Evolutionary conservation across 92 coral and sea anemone species (phyloP), one percentile per base, ranked within the genome.

Genomic region (Actinostola sp.): DNA sequence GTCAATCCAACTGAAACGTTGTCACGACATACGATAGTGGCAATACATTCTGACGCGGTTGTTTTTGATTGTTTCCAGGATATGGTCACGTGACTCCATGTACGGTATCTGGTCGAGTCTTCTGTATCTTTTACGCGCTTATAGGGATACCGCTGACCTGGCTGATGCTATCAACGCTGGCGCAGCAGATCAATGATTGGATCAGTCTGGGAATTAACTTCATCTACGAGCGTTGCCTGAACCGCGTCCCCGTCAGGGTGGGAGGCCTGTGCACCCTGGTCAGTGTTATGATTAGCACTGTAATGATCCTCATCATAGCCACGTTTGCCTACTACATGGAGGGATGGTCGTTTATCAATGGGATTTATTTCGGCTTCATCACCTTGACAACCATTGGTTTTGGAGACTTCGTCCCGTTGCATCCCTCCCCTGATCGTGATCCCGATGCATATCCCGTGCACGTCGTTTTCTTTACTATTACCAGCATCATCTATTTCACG

Each of bases 61-160:
- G 0, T 57, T 33, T 25, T 35, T 36, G 2, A 24, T 20, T 75
- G 29, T 16, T 7, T 29, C 34, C 26, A 95, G 99, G 99, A 3
- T 95, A 95, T 44, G 99, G 99, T 77, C 99, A 95, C 89, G 95
- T 95, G 82, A 91, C 97, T 9, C 99, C 99, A 25, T 85, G 97
- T 57, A 95, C 99, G 13, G 80, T 43, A 20, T 82, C 74, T 26
- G 99, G 99, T 23, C 97, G 97, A 30, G 38, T 95, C 44, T 95
- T 95, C 63, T 95, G 99, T 58, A 89, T 95, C 45, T 51, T 95
- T 12, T 95, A 95, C 78, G 99, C 99, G 17, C 72, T 95, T 46
- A 82, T 95, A 39, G 99, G 99, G 29, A 95, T 95, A 86, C 99
- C 99, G 56, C 85, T 95, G 84, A 92, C 99, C 34, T 95, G 99